Evolutionary conservation across 2,797 vertebrate species (phyloP), one percentile per base, ranked within the genome.

Genomic region (Chiroxiphia lanceolata): DNA sequence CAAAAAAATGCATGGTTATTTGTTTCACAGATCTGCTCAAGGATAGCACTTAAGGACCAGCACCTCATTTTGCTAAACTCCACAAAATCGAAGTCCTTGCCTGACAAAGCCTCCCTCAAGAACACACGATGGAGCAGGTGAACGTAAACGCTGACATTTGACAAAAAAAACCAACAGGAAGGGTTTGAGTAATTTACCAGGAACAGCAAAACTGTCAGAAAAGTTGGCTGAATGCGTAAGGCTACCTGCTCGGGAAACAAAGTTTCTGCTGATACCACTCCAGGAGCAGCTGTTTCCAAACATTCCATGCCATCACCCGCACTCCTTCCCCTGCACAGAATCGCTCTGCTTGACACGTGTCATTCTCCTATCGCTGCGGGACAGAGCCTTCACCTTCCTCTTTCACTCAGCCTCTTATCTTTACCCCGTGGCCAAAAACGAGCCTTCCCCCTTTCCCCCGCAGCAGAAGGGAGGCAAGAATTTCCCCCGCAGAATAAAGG

Each of bases 341-440:
- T 56, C 34, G 25, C 76, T 80, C 54, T 12, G 45, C 36, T 82
- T 94, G 94, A 96, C 91, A 94, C 93, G 94, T 91, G 94, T 95
- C 94, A 90, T 72, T 42, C 56, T 72, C 93, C 92, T 96, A 96
- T 94, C 93, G 70, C 83, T 67, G 53, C 85, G 65, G 51, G 80
- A 91, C 89, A 95, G 87, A 77, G 51, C 11, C 72, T 90, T 57
- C 47, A 47, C 78, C 90, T 89, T 96, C 92, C 93, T 89, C 79
- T 78, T 90, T 72, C 83, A 36, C 60, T 18, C 36, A 29, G 33
- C 7, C 60, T 67, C 67, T 96, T 94, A 95, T 95, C 90, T 87
- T 25, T 21, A 87, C 15, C 57, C 81, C 64, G 26, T 4, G 11
- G 27, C 63, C 56, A n/a, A 82, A 86, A 47, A 0, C 68, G 64